These are phyloP conservation scores for Psittacus erithacus DNA, from an alignment of 2,113 vertebrate species.

Conservation along the genomic window DNA sequence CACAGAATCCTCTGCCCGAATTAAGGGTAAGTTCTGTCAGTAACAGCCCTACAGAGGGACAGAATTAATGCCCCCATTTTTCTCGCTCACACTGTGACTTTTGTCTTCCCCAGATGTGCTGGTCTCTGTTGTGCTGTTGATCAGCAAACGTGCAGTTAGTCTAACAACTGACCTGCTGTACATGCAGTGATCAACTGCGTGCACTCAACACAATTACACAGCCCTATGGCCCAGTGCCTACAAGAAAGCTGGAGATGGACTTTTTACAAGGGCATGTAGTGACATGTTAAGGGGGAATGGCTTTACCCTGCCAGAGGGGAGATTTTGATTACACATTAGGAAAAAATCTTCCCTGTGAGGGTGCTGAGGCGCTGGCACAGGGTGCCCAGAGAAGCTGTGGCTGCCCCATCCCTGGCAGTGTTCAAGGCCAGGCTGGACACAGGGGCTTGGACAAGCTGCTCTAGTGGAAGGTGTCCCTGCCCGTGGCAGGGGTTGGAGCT, in stretches of 20 bases:
- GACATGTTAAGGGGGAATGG: background rate
- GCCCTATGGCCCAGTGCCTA: background rate
- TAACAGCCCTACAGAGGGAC: background rate
- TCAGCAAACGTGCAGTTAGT: background rate
- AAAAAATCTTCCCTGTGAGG: background rate
- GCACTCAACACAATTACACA: background rate
- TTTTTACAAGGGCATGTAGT: background rate
- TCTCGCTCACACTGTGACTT: background rate
- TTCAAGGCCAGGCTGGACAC: too few relatives aligned
- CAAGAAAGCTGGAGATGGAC: background rate
- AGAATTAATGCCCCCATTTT: slow-evolving; percentile 37
- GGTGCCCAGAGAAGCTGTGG: background rate
- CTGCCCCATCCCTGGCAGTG: background rate
- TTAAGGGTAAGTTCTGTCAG: background rate
- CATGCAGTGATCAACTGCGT: background rate
- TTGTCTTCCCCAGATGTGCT: slow-evolving; percentile 18
- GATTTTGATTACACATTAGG: background rate
- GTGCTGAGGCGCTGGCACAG: background rate
- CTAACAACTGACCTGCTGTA: slow-evolving; percentile 1
- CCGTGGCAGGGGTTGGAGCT: background rate
- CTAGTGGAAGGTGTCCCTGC: background rate
- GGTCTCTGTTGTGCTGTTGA: background rate
- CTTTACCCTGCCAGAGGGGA: background rate
- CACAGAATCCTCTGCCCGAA: background rate
- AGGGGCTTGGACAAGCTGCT: background rate